phyloP scores from a whole-genome alignment of 2,113 vertebrate genomes.

The Bucco capensis region DNA sequence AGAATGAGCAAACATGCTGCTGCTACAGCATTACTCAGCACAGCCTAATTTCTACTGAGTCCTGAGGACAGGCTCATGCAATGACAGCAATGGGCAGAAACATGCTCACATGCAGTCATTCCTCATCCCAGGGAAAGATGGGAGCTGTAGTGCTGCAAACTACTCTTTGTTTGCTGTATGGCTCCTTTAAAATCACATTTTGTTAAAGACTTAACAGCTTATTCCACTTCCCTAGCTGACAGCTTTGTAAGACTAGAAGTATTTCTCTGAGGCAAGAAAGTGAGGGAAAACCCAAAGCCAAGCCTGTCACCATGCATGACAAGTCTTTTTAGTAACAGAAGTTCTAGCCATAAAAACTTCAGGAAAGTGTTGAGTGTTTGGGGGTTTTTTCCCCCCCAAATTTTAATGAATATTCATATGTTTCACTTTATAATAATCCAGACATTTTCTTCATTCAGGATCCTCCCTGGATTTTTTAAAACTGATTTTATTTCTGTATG shows the following conservation, averaged over 20 bases:
- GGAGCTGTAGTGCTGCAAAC: background rate
- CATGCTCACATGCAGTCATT: rapidly evolving
- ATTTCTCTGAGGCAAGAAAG: background rate
- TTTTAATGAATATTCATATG: background rate
- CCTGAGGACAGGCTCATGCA: background rate
- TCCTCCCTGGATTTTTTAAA: background rate
- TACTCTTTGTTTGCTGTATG: background rate
- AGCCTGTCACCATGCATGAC: background rate
- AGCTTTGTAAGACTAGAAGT: background rate
- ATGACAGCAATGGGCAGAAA: background rate
- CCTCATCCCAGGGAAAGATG: background rate
- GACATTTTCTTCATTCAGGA: background rate
- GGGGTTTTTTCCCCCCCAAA: rapidly evolving
- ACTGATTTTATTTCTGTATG: background rate
- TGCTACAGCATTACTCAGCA: background rate
- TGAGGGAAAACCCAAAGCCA: background rate
- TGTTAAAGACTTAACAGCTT: background rate
- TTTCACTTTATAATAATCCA: background rate
- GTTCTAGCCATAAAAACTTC: background rate
- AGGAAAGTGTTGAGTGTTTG: background rate
- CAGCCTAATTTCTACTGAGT: rapidly evolving
- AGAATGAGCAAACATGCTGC: background rate
- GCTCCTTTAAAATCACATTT: background rate
- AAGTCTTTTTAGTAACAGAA: background rate
- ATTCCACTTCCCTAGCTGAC: background rate